These are phyloP conservation scores for Grus americana DNA, from an alignment of 2,113 vertebrate species.

Conservation along the genomic window DNA sequence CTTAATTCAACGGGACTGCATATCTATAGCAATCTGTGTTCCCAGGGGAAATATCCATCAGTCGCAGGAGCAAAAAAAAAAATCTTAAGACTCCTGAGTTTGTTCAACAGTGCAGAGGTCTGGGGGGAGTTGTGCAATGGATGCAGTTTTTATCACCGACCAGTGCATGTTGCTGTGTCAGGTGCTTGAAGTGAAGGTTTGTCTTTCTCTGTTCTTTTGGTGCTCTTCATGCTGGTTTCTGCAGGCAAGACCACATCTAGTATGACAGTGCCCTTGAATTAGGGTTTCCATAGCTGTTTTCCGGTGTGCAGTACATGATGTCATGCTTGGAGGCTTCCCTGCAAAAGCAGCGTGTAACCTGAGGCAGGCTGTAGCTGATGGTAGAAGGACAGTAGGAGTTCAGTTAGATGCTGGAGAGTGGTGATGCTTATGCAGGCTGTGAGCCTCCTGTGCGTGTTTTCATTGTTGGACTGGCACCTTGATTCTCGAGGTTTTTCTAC, in stretches of 20 bases:
- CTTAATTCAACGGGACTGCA: neutral
- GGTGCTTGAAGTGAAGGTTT: neutral
- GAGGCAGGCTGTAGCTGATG: neutral
- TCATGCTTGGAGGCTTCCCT: neutral
- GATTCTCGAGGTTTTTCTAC: neutral
- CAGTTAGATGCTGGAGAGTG: neutral
- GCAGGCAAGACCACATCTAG: neutral
- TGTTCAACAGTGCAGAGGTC: neutral
- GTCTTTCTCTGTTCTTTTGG: neutral
- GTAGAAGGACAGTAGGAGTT: neutral
- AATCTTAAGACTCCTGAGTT: neutral
- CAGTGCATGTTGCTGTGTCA: neutral
- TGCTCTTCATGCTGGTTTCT: neutral
- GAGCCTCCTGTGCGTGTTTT: neutral
- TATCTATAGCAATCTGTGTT: neutral
- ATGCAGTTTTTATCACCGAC: neutral
- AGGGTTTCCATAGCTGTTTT: neutral
- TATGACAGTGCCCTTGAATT: neutral
- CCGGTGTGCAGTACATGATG: rapidly evolving
- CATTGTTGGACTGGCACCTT: neutral
- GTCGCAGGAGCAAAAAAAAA: neutral
- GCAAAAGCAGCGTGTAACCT: neutral
- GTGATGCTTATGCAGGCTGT: neutral
- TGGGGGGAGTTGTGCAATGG: neutral
- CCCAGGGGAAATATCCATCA: neutral